Evolutionary conservation across 1,140 invertebrate genomes (phyloP), one percentile per base, ranked within the genome.

Genomic region (Ridgeia piscesae): DNA sequence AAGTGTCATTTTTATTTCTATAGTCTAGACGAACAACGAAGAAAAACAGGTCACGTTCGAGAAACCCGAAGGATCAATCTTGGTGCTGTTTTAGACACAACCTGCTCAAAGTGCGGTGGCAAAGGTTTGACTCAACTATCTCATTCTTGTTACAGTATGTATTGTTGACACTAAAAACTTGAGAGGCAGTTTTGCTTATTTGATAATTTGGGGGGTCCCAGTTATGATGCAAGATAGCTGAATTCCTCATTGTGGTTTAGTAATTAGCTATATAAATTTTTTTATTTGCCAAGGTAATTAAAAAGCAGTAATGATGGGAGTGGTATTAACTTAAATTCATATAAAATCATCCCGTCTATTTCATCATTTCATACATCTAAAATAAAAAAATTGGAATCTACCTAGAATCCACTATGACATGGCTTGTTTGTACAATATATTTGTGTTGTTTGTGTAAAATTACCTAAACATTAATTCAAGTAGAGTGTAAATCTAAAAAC

Each of bases 21-120:
- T 34, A 95, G 95, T 91, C 92, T 93, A 91, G 95, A 96, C 94
- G 94, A 95, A 89, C 94, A 94, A 91, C 95, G 94, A 92, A 93
- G 94, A 50, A 94, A 93, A 91, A 93, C 93, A 90, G 93, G 93
- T 91, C 93, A 93, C 42, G 89, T 92, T 34, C 91, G 91, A 8
- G 94, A 94, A n/a, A 92, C 91, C 88, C 92, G 94, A 34, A 95
- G 94, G 89, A 96, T 96, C 88, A 94, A 95, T 91, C 93, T 96
- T 1, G 95, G 94, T 91, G 95, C 95, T 88, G 94, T 95, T 4
- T 93, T 95, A 17, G 94, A 96, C 93, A 96, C 95, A n/a, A 94
- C 93, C 1, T 96, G 95, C 92, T 94, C 93, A 89, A 95, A 95
- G 92, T 96, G 95, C 95, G 95, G 95, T 33, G 95, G 94, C 6